Conservation (phyloP, 2,113 vertebrate genomes). For the Microcebus tavaratra region DNA sequence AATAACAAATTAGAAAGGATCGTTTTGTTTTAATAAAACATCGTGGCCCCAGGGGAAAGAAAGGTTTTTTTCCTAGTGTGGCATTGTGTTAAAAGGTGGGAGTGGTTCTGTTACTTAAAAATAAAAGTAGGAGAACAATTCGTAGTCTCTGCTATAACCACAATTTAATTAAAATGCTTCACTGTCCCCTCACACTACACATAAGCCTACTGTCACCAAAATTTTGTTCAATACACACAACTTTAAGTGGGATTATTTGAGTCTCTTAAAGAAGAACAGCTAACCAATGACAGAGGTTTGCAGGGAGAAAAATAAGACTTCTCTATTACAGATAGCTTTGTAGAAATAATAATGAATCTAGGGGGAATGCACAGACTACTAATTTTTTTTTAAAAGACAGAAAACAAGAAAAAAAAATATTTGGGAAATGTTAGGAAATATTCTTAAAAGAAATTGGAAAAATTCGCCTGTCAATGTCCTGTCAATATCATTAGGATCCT, state of each 20-base stretch:
- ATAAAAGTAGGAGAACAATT: neutral
- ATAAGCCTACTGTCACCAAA: neutral
- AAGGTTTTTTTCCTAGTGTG: too few species aligned
- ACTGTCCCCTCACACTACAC: neutral
- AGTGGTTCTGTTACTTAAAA: neutral
- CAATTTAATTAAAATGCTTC: neutral
- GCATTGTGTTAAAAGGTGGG: neutral
- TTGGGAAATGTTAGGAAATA: neutral
- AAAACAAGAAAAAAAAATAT: neutral
- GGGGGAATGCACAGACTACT: neutral
- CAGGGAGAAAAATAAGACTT: neutral
- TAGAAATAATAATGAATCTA: neutral
- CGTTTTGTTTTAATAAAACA: too few species aligned
- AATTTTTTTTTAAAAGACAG: neutral
- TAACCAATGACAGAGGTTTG: neutral
- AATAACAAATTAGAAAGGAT: too few species aligned
- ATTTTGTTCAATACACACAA: neutral
- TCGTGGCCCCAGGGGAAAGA: too few species aligned
- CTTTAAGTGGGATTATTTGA: neutral
- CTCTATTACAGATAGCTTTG: neutral
- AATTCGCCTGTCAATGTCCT: neutral
- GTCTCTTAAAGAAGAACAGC: neutral
- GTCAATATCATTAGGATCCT: neutral
- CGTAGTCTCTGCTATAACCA: neutral
- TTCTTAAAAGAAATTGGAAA: neutral